Evolutionary conservation across 2,888 invertebrate genomes (phyloP), one percentile per base, ranked within the genome.

Genomic region (Parnassius mnemosyne): DNA sequence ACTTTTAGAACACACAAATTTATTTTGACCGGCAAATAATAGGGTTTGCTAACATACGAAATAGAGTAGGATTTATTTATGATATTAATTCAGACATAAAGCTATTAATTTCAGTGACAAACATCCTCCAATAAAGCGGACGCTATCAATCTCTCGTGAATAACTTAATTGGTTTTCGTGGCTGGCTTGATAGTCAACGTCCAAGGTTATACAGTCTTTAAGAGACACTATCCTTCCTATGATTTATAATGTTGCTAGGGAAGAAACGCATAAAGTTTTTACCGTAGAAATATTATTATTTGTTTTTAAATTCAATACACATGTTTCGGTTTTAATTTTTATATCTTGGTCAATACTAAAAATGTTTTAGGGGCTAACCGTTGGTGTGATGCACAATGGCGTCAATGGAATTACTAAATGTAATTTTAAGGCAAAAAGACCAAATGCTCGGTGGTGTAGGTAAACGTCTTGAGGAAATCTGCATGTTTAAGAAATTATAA

Each of bases 91-190:
- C 12, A 49, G 25, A 25, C 47, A 54, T 16, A 53, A 54, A 58
- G 54, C 67, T 64, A 71, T 72, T 83, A 81, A 84, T 80, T 76
- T 74, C 67, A 67, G 77, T 79, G 82, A 84, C 81, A 80, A 81
- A 81, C 76, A 76, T 72, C 73, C 66, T 71, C 77, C 75, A 83
- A 84, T 85, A 85, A 71, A 69, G 71, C 71, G 72, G 63, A 63
- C 65, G 72, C 77, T 73, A 84, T 86, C 79, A 83, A 85, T 87
- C 86, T 85, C 76, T 68, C 52, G 77, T 71, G 77, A 76, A 81
- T 83, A 78, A 75, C 77, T 78, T 84, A 81, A 85, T 88, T 85
- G 81, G 81, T 79, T 79, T 72, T 69, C 66, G 69, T 71, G 73
- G 78, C 72, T 76, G 75, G 71, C 71, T 70, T 71, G 70, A 62